phyloP scores from a whole-genome alignment of 1,140 invertebrate species.

The Campodea augens region DNA sequence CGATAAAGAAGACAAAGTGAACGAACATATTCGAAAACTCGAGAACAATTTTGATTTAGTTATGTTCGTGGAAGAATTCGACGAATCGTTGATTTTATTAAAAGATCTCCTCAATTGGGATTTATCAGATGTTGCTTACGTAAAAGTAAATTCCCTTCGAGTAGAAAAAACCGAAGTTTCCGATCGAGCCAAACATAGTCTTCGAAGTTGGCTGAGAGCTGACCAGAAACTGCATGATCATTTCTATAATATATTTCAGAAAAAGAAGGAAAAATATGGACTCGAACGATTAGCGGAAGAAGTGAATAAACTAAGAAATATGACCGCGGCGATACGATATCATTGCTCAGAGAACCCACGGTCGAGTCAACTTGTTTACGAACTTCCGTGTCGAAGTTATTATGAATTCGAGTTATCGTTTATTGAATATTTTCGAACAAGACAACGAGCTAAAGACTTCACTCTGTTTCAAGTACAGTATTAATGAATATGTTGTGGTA shows the following conservation, averaged over 20 bases:
- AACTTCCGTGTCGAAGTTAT: too few species aligned
- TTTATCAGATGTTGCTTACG: conserved; percentile 17
- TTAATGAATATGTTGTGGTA: too few species aligned
- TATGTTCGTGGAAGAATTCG: conserved; percentile 17
- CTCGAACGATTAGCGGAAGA: conserved; percentile 17
- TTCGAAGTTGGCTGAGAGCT: conserved; percentile 16
- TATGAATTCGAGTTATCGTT: too few species aligned
- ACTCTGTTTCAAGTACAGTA: too few species aligned
- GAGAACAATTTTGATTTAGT: conserved; percentile 18
- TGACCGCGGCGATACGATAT: too few species aligned
- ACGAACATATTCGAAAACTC: conserved; percentile 10
- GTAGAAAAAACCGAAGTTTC: conserved; percentile 8
- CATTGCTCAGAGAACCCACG: too few species aligned
- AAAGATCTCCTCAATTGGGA: conserved; percentile 17
- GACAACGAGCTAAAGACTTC: too few species aligned
- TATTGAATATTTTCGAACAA: too few species aligned
- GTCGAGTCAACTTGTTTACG: too few species aligned
- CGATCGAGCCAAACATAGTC: conserved; percentile 1
- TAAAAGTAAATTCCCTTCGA: conserved; percentile 15
- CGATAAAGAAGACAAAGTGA: conserved; percentile 4
- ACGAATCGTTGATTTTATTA: conserved; percentile 18
- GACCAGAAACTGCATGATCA: conserved; percentile 20
- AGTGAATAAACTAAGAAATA: conserved; percentile 11
- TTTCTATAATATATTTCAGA: conserved; percentile 20
- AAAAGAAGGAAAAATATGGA: conserved; percentile 18